phyloP scores from a whole-genome alignment of 1,140 invertebrate species.

The Drosophila tani region DNA sequence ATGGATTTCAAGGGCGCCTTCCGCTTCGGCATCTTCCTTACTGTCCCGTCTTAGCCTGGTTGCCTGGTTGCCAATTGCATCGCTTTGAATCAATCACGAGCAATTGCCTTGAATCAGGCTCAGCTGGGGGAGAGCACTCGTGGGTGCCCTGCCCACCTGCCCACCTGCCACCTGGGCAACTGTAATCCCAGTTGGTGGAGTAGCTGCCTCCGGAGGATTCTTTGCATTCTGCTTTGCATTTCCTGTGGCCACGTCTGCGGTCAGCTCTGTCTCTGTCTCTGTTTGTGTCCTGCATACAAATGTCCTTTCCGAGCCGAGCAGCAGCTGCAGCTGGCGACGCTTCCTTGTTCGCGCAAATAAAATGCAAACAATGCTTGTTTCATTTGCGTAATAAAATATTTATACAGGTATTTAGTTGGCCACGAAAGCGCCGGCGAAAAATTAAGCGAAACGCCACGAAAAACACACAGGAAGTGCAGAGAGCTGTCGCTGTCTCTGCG shows the following conservation, averaged over 20 bases:
- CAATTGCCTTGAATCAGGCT: conserved; percentile 36
- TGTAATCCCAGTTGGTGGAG: conserved; percentile 17
- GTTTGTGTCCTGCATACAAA: conserved; percentile 58
- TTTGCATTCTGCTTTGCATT: conserved; percentile 63
- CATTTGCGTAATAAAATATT: conserved; percentile 82
- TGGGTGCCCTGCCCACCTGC: not conserved
- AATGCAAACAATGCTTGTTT: conserved; percentile 82
- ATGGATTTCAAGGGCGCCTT: not conserved
- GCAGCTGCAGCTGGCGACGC: conserved; percentile 20
- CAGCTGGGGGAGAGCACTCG: not conserved
- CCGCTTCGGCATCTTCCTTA: not conserved
- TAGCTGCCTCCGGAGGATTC: conserved; percentile 37
- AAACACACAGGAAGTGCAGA: conserved; percentile 14
- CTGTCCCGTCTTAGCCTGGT: not conserved
- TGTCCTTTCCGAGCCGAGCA: conserved; percentile 9
- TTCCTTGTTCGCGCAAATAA: conserved; percentile 63
- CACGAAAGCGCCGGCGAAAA: conserved; percentile 53
- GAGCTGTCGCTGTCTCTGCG: not conserved
- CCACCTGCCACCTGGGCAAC: not conserved
- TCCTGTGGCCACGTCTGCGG: conserved; percentile 58
- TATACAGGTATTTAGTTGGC: conserved; percentile 80
- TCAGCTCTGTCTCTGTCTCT: conserved; percentile 24
- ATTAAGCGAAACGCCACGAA: conserved; percentile 34
- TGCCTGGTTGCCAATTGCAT: conserved; percentile 37
- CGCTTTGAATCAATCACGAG: conserved; percentile 45